These are phyloP conservation scores for Leptocoma aspasia DNA, from an alignment of 2,113 vertebrate genomes.

Conservation along the genomic window DNA sequence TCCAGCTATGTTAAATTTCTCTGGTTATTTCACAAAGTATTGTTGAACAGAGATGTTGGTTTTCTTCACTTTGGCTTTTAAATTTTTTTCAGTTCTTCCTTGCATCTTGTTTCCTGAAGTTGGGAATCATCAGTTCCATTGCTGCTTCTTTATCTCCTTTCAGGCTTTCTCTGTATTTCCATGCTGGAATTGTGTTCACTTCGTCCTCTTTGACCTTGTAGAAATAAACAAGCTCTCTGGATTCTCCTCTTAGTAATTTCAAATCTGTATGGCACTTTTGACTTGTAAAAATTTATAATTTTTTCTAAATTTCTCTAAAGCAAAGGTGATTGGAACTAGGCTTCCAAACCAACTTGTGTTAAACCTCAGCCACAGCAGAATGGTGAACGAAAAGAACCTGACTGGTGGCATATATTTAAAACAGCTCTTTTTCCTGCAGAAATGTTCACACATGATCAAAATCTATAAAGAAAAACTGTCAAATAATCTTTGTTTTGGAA, in stretches of 20 bases:
- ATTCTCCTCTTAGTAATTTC: background rate
- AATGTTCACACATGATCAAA: background rate
- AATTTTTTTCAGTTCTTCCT: background rate
- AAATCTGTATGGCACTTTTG: background rate
- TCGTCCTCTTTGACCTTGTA: background rate
- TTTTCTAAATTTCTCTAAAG: background rate
- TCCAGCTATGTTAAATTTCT: background rate
- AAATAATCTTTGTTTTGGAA: background rate
- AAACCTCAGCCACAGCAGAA: background rate
- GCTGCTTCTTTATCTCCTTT: background rate
- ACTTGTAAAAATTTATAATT: background rate
- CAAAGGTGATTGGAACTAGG: background rate
- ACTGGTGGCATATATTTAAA: background rate
- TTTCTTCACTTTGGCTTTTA: background rate
- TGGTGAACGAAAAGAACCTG: background rate
- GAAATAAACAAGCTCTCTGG: background rate
- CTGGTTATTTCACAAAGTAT: background rate
- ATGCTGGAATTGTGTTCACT: background rate
- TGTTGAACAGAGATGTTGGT: background rate
- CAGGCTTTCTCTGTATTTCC: background rate
- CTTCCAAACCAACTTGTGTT: background rate
- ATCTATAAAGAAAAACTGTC: background rate
- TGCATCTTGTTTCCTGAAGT: background rate
- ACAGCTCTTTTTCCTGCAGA: background rate
- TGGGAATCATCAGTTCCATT: background rate